A percentile compares a stretch with the other conserved stretches of the same genome.
phyloP scores from a whole-genome alignment of 2,888 invertebrate species.

The Cyclophora punctaria region DNA sequence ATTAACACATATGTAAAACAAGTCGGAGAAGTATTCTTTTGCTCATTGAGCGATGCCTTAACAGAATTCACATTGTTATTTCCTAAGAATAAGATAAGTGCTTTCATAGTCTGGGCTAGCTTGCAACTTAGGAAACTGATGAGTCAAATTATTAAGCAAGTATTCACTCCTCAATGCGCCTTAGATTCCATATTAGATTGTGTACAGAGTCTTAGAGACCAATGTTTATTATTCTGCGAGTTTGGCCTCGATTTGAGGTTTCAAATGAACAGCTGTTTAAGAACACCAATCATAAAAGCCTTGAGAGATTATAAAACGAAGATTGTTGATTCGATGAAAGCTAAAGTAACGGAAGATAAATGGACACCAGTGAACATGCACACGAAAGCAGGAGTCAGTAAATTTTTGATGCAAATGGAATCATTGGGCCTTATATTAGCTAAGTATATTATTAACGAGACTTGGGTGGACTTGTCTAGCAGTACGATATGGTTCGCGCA shows the following conservation, averaged over 20 bases:
- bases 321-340: conserved; percentile 86
- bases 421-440: conserved; percentile 81
- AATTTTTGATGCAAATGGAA: conserved; percentile 81
- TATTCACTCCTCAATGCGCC: conserved; percentile 91
- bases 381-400: conserved; percentile 80
- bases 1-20: conserved; percentile 86
- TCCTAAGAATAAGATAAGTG: conserved; percentile 78
- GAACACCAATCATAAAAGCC: conserved; percentile 83
- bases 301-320: conserved; percentile 87
- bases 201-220: conserved; percentile 84
- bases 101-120: conserved; percentile 93
- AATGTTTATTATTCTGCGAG: conserved; percentile 77
- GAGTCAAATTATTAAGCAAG: conserved; percentile 88
- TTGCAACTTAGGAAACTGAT: conserved; percentile 86
- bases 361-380: conserved; percentile 90
- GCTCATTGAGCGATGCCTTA: conserved; percentile 83
- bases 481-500: conserved; percentile 88
- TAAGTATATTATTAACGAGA: conserved; percentile 76
- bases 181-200: conserved; percentile 90
- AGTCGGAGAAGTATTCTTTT: conserved; percentile 88
- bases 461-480: conserved; percentile 84
- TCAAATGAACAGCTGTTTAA: conserved; percentile 89
- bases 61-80: conserved; percentile 81
- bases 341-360: conserved; percentile 84
- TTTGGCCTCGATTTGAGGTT: conserved; percentile 93